Evolutionary conservation across 37 sponge, comb jelly and placozoan species (phyloP), one percentile per base, ranked within the genome.

Genomic region (Chondrosia reniformis): DNA sequence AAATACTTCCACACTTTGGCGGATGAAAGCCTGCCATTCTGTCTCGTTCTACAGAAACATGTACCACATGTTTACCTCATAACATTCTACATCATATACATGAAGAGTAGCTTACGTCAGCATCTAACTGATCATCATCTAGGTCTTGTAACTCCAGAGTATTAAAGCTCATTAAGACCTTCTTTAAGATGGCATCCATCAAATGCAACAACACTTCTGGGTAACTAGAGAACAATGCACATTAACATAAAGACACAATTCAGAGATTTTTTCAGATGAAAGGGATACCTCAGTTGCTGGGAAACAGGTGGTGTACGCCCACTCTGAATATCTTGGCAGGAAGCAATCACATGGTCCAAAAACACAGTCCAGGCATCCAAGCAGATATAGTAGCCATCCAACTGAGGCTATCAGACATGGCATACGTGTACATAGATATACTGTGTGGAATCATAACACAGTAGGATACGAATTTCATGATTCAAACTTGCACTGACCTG

Each of bases 1-100:
- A n/a, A 89, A 76, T 15, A 89, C 78, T 58, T 93, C 94, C 25
- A 89, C 37, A 44, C 76, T 71, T 37, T 84, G 84, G 4, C 87
- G 67, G 13, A 93, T 61, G 37, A 93, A 93, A 40, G 76, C 63
- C 84, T 89, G 87, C 90, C 89, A 93, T 44, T 93, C 94, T 49
- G 94, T 89, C 66, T 89, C 94, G 65, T 93, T 78, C 92, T 91
- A 69, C 24, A 56, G 52, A 19, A 28, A 63, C 6, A 34, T 8
- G 28, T 13, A 59, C 22, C 61, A 19, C 61, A 59, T 30, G 28
- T 30, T 30, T 30, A 59, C 61, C 9, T 30, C n/a, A 13, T 5
- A 25, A 6, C 22, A 59, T 30, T 30, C 61, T 6, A 6, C 61
- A n/a, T n/a, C n/a, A n/a, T n/a, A n/a, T n/a, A n/a, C n/a, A n/a